Percentiles rank a stretch among this genome's conserved stretches.
phyloP scores from a whole-genome alignment of 2,888 invertebrate genomes.

The Adela reaumurella region DNA sequence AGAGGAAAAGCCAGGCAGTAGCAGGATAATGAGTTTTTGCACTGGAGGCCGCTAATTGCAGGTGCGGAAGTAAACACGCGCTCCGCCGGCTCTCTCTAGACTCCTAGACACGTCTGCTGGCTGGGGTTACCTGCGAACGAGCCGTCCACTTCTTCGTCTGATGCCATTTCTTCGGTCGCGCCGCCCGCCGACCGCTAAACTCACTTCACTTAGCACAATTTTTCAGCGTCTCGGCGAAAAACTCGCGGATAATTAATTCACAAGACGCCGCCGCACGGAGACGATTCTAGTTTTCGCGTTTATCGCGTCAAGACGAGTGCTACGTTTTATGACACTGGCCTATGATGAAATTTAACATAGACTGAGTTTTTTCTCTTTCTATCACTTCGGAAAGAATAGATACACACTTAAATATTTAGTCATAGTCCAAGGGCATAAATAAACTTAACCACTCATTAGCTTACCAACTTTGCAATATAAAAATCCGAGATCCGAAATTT shows the following conservation, averaged over 20 bases:
- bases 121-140: constrained; percentile 80
- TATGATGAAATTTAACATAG: neutral
- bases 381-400: neutral
- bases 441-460: neutral
- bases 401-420: neutral
- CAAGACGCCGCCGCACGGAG: neutral
- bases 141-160: constrained; percentile 85
- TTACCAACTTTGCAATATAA: neutral
- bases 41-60: neutral
- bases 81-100: neutral
- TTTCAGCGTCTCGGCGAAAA: neutral
- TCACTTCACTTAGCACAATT: neutral
- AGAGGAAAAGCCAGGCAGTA: no score
- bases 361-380: neutral
- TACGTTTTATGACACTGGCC: neutral
- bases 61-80: constrained; percentile 52
- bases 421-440: neutral
- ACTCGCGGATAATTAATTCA: neutral
- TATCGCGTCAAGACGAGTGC: neutral
- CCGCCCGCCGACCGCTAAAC: neutral
- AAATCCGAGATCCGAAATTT: no score
- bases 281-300: neutral
- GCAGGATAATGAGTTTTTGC: neutral
- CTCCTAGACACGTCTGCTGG: neutral
- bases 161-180: constrained; percentile 61